Percentiles rank a stretch among this genome's conserved stretches.
phyloP scores from a whole-genome alignment of 2,888 invertebrate genomes.

The Tipula vernalis region DNA sequence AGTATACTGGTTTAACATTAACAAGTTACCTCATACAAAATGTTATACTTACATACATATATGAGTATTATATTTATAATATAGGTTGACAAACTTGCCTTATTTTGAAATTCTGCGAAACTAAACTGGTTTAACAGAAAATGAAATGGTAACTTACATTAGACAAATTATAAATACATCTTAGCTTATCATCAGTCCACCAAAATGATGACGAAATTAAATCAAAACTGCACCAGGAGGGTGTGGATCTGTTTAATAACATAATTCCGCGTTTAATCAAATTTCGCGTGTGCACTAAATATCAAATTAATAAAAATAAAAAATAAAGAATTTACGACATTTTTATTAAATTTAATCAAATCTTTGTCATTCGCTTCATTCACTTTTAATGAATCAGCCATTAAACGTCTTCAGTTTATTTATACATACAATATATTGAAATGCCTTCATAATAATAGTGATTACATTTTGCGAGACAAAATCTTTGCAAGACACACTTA shows the following conservation, averaged over 20 bases:
- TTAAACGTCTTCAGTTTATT: neutral
- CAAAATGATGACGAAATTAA: no score
- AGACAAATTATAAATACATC: neutral
- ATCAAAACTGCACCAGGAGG: no score
- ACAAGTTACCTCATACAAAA: neutral
- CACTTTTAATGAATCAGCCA: neutral
- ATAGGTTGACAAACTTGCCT: neutral
- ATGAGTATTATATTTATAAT: neutral
- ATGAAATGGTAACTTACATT: neutral
- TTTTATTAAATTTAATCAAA: constrained; percentile 4
- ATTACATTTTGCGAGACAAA: neutral
- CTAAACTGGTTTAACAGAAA: neutral
- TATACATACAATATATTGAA: neutral
- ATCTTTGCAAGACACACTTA: neutral
- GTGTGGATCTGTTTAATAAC: neutral
- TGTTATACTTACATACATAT: no score
- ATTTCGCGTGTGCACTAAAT: neutral
- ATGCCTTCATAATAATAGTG: neutral
- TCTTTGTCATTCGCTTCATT: neutral
- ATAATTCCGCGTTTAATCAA: neutral
- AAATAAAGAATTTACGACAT: neutral
- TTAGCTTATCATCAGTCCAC: neutral
- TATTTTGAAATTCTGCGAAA: neutral
- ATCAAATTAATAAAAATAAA: neutral
- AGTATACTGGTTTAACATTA: neutral